A percentile compares a stretch with the other conserved stretches of the same genome.
phyloP scores from a whole-genome alignment of 2,113 vertebrate species.

The Tauraco erythrolophus region DNA sequence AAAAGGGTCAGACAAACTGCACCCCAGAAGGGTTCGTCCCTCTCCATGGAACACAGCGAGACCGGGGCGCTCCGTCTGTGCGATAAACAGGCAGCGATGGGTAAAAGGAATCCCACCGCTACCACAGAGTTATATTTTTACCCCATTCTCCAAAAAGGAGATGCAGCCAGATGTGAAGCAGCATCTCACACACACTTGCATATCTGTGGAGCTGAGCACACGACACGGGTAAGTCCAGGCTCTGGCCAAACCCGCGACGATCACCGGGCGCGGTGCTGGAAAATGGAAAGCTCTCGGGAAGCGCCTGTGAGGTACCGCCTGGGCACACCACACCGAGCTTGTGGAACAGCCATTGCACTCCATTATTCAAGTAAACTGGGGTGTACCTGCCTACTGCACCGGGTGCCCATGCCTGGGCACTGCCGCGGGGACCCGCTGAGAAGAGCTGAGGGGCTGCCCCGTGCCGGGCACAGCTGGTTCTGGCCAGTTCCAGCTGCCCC shows the following conservation, averaged over 20 bases:
- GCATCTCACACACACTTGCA: not conserved
- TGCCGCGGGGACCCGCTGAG: not conserved
- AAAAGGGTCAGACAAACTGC: not conserved
- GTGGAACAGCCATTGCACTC: no score
- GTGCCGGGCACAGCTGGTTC: accelerated
- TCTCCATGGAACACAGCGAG: not conserved
- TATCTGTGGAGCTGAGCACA: not conserved
- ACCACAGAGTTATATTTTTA: not conserved
- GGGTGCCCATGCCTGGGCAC: accelerated
- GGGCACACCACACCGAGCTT: not conserved
- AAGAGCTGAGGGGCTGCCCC: not conserved
- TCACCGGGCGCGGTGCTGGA: no score
- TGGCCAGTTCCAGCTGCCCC: not conserved
- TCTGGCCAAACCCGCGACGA: accelerated
- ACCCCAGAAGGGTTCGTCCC: not conserved
- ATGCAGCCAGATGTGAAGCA: not conserved
- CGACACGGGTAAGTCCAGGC: not conserved
- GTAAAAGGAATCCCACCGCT: not conserved
- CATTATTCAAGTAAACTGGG: not conserved
- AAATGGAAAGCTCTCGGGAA: not conserved
- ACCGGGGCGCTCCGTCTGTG: accelerated
- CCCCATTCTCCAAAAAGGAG: not conserved
- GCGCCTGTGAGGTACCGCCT: not conserved
- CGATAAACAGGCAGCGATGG: not conserved
- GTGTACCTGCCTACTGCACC: accelerated